These are phyloP conservation scores for Thaumetopoea pityocampa DNA, from an alignment of 1,140 invertebrate genomes.

Conservation along the genomic window DNA sequence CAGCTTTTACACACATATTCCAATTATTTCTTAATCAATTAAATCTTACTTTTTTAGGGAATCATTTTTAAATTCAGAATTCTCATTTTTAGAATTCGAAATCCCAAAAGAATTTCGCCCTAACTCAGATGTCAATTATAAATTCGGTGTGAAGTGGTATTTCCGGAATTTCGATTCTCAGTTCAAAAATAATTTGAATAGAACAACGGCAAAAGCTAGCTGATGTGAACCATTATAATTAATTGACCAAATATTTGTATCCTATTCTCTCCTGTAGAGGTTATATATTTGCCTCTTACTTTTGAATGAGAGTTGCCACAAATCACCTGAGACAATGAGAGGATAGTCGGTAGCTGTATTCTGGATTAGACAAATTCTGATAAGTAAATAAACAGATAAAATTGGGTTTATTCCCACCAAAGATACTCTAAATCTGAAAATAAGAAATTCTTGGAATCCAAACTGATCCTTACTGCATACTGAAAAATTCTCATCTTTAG, in stretches of 20 bases:
- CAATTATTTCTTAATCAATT: too few relatives aligned
- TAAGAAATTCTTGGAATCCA: too few relatives aligned
- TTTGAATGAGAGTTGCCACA: conserved; percentile 34
- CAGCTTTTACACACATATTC: too few relatives aligned
- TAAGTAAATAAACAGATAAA: too few relatives aligned
- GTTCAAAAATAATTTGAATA: conserved; percentile 50
- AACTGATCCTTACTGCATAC: too few relatives aligned
- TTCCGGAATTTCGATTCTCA: conserved; percentile 39
- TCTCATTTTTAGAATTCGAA: conserved; percentile 7
- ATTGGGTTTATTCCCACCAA: too few relatives aligned
- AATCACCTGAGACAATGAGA: conserved; percentile 63
- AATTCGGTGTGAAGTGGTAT: conserved; percentile 57
- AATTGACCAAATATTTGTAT: conserved; percentile 36
- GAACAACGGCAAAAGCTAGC: conserved; percentile 44
- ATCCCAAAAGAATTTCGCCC: conserved; percentile 7
- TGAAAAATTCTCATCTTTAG: too few relatives aligned
- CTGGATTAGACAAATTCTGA: conserved; percentile 5
- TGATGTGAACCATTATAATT: conserved; percentile 58
- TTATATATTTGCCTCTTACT: conserved; percentile 31
- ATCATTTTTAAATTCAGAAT: too few relatives aligned
- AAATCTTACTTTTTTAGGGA: too few relatives aligned
- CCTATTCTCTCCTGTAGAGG: conserved; percentile 22
- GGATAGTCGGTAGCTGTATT: conserved; percentile 34
- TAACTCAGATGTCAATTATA: conserved; percentile 50
- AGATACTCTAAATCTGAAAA: too few relatives aligned